Conservation (phyloP, 2,113 vertebrate genomes). For the Anguilla rostrata region DNA sequence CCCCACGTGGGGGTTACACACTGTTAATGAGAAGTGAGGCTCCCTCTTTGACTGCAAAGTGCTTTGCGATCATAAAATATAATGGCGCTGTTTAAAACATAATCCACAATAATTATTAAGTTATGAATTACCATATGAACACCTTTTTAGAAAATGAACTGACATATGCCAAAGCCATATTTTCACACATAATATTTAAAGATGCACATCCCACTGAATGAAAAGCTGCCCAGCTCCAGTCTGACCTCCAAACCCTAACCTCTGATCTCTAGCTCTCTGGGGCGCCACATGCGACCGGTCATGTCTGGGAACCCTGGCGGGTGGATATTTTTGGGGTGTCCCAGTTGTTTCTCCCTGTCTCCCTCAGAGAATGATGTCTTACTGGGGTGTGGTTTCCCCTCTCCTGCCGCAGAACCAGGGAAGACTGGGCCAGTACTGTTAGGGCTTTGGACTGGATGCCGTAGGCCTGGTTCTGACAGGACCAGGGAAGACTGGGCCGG, state of each 20-base stretch:
- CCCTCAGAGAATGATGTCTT: background rate
- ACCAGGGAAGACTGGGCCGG: too few species aligned
- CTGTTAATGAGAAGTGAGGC: background rate
- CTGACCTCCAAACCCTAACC: slow-evolving; percentile 27
- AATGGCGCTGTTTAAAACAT: background rate
- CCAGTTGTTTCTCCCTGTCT: background rate
- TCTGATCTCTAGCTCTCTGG: slow-evolving; percentile 38
- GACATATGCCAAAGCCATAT: background rate
- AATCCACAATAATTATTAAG: background rate
- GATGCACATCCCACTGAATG: background rate
- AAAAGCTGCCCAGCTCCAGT: background rate
- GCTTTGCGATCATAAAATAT: background rate
- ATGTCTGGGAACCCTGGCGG: background rate
- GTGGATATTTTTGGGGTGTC: background rate
- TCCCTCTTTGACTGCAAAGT: background rate
- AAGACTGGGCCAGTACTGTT: background rate
- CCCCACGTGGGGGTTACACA: background rate
- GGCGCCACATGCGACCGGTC: background rate
- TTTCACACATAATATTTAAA: background rate
- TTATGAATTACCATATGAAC: too few species aligned
- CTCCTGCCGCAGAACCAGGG: background rate
- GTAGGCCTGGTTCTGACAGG: background rate
- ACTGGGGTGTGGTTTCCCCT: background rate
- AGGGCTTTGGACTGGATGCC: background rate
- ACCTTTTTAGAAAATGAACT: too few species aligned